phyloP scores from a whole-genome alignment of 2,797 vertebrate genomes.

The Brachymystax lenok region DNA sequence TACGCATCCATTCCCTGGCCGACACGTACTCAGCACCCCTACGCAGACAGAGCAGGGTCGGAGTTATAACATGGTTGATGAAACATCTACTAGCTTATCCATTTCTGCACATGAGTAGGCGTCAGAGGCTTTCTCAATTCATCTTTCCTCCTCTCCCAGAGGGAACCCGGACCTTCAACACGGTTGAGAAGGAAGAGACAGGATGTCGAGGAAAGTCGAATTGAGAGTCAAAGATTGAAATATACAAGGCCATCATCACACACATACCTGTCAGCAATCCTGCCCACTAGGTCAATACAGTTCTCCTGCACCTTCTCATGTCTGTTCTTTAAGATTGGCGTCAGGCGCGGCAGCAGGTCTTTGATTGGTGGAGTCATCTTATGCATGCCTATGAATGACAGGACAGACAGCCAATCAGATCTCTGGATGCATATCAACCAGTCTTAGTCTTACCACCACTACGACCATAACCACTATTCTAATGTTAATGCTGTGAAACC shows the following conservation, averaged over 20 bases:
- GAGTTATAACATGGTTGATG: too few relatives aligned
- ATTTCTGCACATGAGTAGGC: background rate
- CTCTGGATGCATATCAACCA: background rate
- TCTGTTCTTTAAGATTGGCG: constrained; percentile 98
- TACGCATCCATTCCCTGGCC: constrained; percentile 99
- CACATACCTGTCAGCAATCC: constrained; percentile 93
- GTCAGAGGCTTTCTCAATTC: too few relatives aligned
- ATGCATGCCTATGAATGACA: constrained; percentile 87
- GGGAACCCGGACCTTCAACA: too few relatives aligned
- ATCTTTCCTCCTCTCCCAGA: too few relatives aligned
- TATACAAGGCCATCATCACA: too few relatives aligned
- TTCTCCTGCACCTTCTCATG: constrained; percentile 99
- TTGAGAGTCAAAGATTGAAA: too few relatives aligned
- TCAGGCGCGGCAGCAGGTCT: constrained; percentile 94
- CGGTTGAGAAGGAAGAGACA: too few relatives aligned
- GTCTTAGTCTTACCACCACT: too few relatives aligned
- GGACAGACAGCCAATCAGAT: constrained; percentile 8
- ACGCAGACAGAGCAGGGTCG: constrained; percentile 21
- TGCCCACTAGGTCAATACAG: constrained; percentile 97
- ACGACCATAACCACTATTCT: too few relatives aligned
- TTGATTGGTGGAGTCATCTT: constrained; percentile 99
- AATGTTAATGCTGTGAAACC: background rate
- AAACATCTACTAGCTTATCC: too few relatives aligned
- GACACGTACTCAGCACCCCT: constrained; percentile 99
- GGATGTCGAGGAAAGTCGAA: too few relatives aligned